A percentile compares a stretch with the other conserved stretches of the same genome.
These are phyloP conservation scores for Sarcophaga caerulescens DNA, from an alignment of 2,888 invertebrate species.

Conservation along the genomic window DNA sequence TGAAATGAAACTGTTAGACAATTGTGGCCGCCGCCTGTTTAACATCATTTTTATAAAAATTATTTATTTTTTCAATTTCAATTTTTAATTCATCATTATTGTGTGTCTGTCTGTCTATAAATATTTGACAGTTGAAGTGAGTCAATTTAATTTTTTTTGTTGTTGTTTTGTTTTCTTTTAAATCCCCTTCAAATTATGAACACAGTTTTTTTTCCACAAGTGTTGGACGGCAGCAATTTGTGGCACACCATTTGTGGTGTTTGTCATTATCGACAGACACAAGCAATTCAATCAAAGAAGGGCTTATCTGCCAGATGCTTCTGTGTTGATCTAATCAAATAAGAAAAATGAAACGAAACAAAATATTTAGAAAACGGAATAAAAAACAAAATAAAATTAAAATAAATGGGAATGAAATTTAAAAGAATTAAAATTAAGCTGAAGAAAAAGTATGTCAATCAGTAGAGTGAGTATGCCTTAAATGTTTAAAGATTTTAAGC, in stretches of 20 bases:
- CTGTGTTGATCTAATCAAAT: conserved; percentile 20
- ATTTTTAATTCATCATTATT: background rate
- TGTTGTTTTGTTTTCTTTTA: background rate
- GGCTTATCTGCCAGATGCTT: conserved; percentile 41
- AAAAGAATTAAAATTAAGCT: too few relatives aligned
- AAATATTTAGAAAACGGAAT: background rate
- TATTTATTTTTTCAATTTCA: background rate
- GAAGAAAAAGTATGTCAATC: too few relatives aligned
- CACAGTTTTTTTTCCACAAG: background rate
- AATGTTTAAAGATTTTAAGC: too few relatives aligned
- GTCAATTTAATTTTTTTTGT: background rate
- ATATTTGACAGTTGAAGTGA: background rate
- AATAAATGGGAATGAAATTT: too few relatives aligned
- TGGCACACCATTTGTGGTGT: background rate
- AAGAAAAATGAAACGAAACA: conserved; percentile 13
- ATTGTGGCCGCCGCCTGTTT: background rate
- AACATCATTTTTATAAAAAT: conserved; percentile 18
- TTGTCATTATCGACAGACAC: conserved; percentile 26
- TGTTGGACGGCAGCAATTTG: background rate
- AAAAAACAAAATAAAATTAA: too few relatives aligned
- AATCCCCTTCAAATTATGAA: background rate
- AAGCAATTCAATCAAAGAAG: conserved; percentile 50
- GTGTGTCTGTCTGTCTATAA: background rate
- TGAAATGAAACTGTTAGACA: background rate
- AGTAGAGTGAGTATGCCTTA: too few relatives aligned